Evolutionary conservation across 2,113 vertebrate species (phyloP), one percentile per base, ranked within the genome.

Genomic region (Equus przewalskii): DNA sequence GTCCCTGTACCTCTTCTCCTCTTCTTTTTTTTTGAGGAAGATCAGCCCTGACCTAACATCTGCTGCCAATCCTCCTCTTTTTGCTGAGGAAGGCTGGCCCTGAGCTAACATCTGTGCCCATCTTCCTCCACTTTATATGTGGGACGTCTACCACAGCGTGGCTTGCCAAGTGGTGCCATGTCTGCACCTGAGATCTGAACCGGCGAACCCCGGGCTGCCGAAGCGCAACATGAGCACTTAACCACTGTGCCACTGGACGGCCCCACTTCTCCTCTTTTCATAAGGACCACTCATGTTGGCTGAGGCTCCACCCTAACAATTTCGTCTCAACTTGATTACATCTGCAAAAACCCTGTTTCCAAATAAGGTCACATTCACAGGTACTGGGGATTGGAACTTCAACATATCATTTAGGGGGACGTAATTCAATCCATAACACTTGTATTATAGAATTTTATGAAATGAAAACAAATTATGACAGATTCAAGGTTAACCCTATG

Each of bases 391-490:
- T 69, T 85, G 80, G 30, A 30, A 89, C 10, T 58, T 91, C 21
- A 80, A 49, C 7, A n/a, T 72, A 54, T 44, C 10, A 75, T 88
- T 81, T 16, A 33, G 3, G 6, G 60, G 18, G n/a, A 36, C 11
- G 49, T 19, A 56, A 54, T 80, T 94, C 1, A 72, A 81, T 78
- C 8, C 46, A 79, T 80, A 72, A 69, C 7, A 51, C 51, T 82
- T 65, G 56, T 7, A 92, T 82, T 65, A 62, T 7, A 92, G 28
- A 92, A 83, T 93, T 95, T 54, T 79, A 19, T 79, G 46, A 92
- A 88, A 89, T 79, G 83, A 80, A 93, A 92, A 92, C 89, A 79
- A 87, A 58, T 88, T 67, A 62, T 24, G 65, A 85, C 1, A 86
- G 21, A 70, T 70, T 67, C 19, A 58, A 49, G 7, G 12, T 91